Evolutionary conservation across 2,113 vertebrate species (phyloP).

Genomic region (Pycnonotus jocosus): DNA sequence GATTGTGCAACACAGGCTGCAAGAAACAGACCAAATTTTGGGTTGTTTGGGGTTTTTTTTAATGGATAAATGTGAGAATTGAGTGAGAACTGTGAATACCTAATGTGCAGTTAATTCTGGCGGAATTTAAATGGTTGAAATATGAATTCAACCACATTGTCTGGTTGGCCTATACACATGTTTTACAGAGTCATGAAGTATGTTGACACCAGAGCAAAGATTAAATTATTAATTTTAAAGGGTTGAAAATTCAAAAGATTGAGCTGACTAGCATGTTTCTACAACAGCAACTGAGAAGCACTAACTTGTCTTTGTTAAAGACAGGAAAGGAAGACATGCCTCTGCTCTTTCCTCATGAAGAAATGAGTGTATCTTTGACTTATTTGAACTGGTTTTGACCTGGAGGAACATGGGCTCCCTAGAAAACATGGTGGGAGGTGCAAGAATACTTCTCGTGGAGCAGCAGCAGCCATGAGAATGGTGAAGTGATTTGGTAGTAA

Average conservation of each 20-base stretch:
- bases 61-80: neutral
- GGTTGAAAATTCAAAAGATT: neutral
- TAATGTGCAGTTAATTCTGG: neutral
- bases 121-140: neutral
- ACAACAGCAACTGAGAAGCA: neutral
- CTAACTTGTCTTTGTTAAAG: neutral
- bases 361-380: neutral
- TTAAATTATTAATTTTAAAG: neutral
- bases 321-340: neutral
- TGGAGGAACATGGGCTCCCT: neutral
- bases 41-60: too few relatives aligned
- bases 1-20: neutral
- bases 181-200: neutral
- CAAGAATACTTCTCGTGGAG: neutral
- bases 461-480: neutral
- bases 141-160: neutral
- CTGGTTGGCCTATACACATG: neutral
- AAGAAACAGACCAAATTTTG: neutral
- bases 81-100: neutral
- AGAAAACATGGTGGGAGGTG: neutral
- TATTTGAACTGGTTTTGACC: neutral
- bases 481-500: neutral
- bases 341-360: neutral
- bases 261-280: neutral
- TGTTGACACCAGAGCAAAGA: neutral